Base-by-base conservation (phyloP, 1,140 invertebrate genomes). In the Tetramorium alpestre region DNA sequence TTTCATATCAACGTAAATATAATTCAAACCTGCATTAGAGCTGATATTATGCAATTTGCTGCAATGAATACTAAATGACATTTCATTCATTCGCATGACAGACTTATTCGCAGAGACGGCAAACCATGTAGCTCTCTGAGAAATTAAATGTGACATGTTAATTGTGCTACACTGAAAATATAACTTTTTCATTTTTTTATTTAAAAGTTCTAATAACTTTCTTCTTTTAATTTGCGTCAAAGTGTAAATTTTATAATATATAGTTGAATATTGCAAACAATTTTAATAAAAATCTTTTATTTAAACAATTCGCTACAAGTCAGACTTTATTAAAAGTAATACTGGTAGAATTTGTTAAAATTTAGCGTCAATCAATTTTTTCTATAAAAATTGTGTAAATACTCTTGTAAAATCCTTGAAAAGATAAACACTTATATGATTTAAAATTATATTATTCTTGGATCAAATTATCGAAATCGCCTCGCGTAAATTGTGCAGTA, bases 151-250 rank as follows among this genome's bases (percentile, higher is more conserved):
- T 33, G 25, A 38, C 18, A 22, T 22, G 22, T 75, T 56, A 54
- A 54, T 56, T 22, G 0, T 38, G 25, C 3, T 54, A 38, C 8
- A 56, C 13, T 33, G 16, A 38, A 75, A 38, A 56, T 75, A 41
- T 65, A n/a, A 16, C 22, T 75, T 75, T 22, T 22, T 11, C 25
- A 51, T 33, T 33, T 33, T 33, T 11, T 22, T 41, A 25, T 58
- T 41, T 22, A 54, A 75, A 75, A 75, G 16, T 25, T 56, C 7
- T 75, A 56, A 38, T 7, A 75, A 56, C 22, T 56, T 72, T 38
- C 10, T 13, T 62, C 22, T 58, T 62, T 58, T 25, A 18, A 18
- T 41, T 22, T 58, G 10, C 13, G 5, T 28, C n/a, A 65, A 8
- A 67, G 1, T 41, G 7, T 28, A 41, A 25, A 64, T 64, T 65